Conservation (phyloP, 2,113 vertebrate species). For the Psilopogon haemacephalus region DNA sequence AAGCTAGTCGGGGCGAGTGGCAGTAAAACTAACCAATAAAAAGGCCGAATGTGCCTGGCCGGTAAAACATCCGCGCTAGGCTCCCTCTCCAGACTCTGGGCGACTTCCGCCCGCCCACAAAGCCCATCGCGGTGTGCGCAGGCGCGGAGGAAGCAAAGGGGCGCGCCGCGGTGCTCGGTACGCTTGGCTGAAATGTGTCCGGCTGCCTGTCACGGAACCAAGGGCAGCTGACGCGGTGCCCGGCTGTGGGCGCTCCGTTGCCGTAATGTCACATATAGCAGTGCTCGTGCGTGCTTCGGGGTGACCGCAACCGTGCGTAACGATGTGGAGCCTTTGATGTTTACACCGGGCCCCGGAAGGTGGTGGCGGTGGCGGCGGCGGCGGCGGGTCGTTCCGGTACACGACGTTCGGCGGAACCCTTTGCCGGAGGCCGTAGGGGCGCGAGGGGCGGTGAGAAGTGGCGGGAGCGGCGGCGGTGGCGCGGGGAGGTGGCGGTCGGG, state of each 20-base stretch:
- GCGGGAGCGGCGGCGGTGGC: not conserved
- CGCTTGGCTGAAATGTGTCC: not conserved
- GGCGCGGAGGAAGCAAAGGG: accelerated
- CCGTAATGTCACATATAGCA: accelerated
- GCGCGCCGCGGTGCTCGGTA: accelerated
- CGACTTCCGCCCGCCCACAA: not conserved
- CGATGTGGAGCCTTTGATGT: accelerated
- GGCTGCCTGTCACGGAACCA: accelerated
- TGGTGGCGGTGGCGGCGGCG: not conserved
- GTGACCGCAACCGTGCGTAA: too few relatives aligned
- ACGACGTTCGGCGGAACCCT: not conserved
- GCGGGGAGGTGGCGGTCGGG: not conserved
- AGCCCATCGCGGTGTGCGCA: not conserved
- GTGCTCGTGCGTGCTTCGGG: accelerated
- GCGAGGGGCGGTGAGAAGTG: not conserved
- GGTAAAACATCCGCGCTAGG: not conserved
- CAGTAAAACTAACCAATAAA: accelerated
- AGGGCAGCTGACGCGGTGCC: accelerated
- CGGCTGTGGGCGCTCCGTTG: accelerated
- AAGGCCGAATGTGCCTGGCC: accelerated
- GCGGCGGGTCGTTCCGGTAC: not conserved
- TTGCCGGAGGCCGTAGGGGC: not conserved
- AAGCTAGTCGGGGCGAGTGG: not conserved
- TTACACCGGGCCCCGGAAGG: accelerated
- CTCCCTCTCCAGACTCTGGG: not conserved